phyloP scores from a whole-genome alignment of 2,113 vertebrate species.

The Aldabrachelys gigantea region DNA sequence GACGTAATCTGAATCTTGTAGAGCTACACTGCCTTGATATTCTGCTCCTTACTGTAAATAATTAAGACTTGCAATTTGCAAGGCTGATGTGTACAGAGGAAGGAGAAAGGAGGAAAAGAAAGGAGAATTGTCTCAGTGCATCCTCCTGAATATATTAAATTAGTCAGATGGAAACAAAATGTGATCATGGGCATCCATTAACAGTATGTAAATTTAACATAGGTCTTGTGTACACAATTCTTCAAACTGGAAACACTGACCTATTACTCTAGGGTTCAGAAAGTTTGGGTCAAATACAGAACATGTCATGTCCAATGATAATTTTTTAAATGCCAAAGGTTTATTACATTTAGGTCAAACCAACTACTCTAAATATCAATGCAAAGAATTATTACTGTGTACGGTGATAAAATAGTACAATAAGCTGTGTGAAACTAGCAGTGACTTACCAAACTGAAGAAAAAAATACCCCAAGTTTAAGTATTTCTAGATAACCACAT shows the following conservation, averaged over 20 bases:
- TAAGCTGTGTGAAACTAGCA: background rate
- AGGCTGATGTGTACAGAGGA: background rate
- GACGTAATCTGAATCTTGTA: conserved; percentile 70
- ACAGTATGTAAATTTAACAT: conserved; percentile 9
- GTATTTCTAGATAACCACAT: background rate
- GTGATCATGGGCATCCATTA: conserved; percentile 10
- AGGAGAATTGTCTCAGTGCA: conserved; percentile 19
- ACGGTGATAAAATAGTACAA: background rate
- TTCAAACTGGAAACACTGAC: background rate
- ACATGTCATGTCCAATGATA: background rate
- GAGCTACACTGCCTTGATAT: conserved; percentile 62
- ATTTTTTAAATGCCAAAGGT: background rate
- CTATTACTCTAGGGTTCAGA: background rate
- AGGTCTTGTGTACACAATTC: background rate
- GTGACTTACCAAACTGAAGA: background rate
- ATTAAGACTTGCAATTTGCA: conserved; percentile 67
- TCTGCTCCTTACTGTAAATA: conserved; percentile 75
- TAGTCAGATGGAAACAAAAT: conserved; percentile 36
- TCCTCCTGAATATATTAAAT: conserved; percentile 22
- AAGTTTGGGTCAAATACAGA: background rate
- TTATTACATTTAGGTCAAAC: background rate
- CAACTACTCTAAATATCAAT: background rate
- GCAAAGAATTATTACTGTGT: background rate
- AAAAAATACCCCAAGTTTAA: accelerated
- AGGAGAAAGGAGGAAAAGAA: background rate